Conservation (phyloP, 2,113 vertebrate genomes). For the Engystomops pustulosus region DNA sequence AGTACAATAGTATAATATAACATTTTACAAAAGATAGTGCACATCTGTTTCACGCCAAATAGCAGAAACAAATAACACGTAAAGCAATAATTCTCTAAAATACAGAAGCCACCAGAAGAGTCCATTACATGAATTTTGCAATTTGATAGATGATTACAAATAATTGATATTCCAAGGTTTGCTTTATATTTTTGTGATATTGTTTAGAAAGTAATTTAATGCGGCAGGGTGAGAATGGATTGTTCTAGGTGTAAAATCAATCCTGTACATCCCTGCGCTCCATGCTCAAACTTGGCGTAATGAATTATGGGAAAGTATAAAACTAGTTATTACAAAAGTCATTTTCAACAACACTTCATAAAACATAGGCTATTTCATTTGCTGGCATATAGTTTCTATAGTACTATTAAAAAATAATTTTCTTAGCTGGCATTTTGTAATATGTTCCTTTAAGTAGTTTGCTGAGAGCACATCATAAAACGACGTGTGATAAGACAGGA, state of each 20-base stretch:
- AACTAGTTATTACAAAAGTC: slow-evolving; percentile 35
- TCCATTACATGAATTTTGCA: neutral
- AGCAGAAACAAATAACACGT: neutral
- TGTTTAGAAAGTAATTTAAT: neutral
- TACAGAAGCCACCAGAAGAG: neutral
- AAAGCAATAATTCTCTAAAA: neutral
- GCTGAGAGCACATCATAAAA: neutral
- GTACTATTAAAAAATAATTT: slow-evolving; percentile 37
- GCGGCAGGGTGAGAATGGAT: neutral
- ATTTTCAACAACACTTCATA: slow-evolving; percentile 14
- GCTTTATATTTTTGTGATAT: neutral
- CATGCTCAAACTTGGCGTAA: neutral
- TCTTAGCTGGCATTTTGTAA: slow-evolving; percentile 11
- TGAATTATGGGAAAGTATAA: slow-evolving; percentile 35
- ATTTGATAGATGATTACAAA: neutral
- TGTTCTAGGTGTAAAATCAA: neutral
- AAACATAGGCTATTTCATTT: neutral
- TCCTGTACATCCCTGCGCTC: neutral
- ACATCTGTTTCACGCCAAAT: no score
- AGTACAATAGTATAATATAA: no score
- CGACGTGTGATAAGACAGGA: neutral
- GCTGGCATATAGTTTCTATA: slow-evolving; percentile 1
- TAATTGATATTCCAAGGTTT: neutral
- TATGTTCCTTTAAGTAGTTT: slow-evolving; percentile 44
- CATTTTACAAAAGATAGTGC: no score